These are phyloP conservation scores for Campylomormyrus tamandua DNA, from an alignment of 2,113 vertebrate species.

Conservation along the genomic window DNA sequence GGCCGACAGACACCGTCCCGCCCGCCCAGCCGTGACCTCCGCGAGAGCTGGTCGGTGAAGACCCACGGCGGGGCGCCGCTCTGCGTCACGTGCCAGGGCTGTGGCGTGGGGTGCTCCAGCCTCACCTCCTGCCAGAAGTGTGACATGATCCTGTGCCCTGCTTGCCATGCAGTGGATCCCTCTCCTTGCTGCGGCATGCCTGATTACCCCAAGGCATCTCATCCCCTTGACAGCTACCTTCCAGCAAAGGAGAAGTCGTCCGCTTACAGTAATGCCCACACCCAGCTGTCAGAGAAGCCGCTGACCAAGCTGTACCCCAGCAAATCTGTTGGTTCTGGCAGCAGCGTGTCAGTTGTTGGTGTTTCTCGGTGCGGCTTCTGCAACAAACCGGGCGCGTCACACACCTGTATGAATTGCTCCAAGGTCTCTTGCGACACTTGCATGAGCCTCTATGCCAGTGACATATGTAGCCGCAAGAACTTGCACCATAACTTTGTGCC, in stretches of 20 bases:
- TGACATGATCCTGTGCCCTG: constrained; percentile 66
- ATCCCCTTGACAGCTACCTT: constrained; percentile 62
- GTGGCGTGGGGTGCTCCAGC: constrained; percentile 71
- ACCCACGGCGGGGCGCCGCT: constrained; percentile 68
- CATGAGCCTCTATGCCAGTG: constrained; percentile 80
- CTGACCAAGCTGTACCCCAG: constrained; percentile 60
- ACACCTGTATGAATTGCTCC: constrained; percentile 93
- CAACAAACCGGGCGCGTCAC: constrained; percentile 79
- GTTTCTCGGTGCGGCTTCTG: constrained; percentile 86
- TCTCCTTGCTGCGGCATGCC: constrained; percentile 64
- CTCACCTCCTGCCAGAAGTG: constrained; percentile 81
- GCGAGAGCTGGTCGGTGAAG: constrained; percentile 70
- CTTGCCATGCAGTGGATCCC: constrained; percentile 62
- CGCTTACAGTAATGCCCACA: constrained; percentile 66
- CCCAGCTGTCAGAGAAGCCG: constrained; percentile 75
- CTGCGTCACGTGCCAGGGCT: constrained; percentile 83
- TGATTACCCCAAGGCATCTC: constrained; percentile 59
- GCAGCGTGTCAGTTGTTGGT: constrained; percentile 35
- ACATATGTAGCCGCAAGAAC: constrained; percentile 84
- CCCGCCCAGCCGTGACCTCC: constrained; percentile 58
- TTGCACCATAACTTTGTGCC: constrained; percentile 88
- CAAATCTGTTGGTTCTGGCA: constrained; percentile 49
- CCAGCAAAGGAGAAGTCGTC: constrained; percentile 67
- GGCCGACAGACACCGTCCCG: constrained; percentile 58
- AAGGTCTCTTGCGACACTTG: constrained; percentile 92